Conservation (phyloP, 2,888 invertebrate species). For the Drosophila kanekoi region DNA sequence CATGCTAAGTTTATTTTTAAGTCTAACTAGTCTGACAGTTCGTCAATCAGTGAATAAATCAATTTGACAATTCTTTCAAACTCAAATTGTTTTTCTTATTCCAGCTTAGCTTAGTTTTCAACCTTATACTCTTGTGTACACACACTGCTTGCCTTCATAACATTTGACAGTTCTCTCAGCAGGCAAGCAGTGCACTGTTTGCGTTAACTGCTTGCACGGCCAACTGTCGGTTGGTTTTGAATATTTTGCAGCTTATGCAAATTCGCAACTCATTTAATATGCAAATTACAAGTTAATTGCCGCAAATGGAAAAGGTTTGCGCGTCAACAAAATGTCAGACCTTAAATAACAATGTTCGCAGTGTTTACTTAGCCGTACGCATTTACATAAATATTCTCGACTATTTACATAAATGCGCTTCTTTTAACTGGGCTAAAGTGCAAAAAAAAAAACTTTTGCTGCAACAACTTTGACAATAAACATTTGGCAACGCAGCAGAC, state of each 20-base stretch:
- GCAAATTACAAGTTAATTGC: slow-evolving; percentile 43
- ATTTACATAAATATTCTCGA: slow-evolving; percentile 11
- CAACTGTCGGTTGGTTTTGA: slow-evolving; percentile 7
- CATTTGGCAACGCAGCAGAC: slow-evolving; percentile 66
- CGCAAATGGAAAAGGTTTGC: slow-evolving; percentile 29
- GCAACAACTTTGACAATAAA: slow-evolving; percentile 72
- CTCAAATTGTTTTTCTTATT: not conserved
- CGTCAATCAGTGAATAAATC: no score
- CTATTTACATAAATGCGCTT: slow-evolving; percentile 39
- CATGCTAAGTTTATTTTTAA: no score
- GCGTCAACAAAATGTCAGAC: slow-evolving; percentile 40
- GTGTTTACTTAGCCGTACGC: slow-evolving; percentile 6
- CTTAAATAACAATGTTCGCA: slow-evolving; percentile 25
- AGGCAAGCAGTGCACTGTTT: slow-evolving; percentile 6
- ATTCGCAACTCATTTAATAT: slow-evolving; percentile 33
- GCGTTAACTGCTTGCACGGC: slow-evolving; percentile 10
- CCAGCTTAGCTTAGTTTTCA: not conserved
- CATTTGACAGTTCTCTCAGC: no score
- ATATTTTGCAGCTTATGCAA: slow-evolving; percentile 9
- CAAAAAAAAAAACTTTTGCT: slow-evolving; percentile 30
- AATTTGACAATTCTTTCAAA: no score
- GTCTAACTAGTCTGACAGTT: no score
- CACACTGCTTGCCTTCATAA: not conserved
- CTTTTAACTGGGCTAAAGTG: slow-evolving; percentile 41
- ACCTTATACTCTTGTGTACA: not conserved